Base-by-base conservation (phyloP, 2,113 vertebrate species). In the Edolisoma coerulescens region DNA sequence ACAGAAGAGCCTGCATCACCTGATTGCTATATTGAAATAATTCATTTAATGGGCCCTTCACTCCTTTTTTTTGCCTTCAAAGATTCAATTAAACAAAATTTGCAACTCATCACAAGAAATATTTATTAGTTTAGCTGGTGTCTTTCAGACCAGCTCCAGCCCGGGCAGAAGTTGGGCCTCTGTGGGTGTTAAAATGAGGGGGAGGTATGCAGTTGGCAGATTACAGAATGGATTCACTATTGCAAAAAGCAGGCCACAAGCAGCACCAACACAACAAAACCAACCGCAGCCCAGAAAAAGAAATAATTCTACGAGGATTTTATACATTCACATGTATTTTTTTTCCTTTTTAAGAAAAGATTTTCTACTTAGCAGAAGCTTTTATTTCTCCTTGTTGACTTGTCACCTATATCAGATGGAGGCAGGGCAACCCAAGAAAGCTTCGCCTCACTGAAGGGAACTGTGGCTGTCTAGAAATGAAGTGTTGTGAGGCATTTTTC, bases 61-160 rank as follows among this genome's bases (percentile, higher is more conserved):
- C 64, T 76, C 94, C 67, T 35, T 80, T 90, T 90, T 95, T 95
- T 85, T 95, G 42, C 57, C 76, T 95, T 96, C 89, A 63, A 96
- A 97, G 84, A 96, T 96, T 96, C 95, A 97, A 97, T 96, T 97
- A 96, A 96, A 84, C 35, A 63, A 94, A 97, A 96, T 64, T 92
- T 96, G 85, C 95, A 96, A 56, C 81, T 96, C 81, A 87, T 92
- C 88, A 64, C 2, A 44, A 86, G 94, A 84, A 89, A 42, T 30
- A 94, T 92, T 96, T 95, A 96, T 96, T 95, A 97, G 76, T 78
- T 53, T 85, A 76, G 49, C 77, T 13, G 9, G 20, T 52, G 87
- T 74, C 95, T 95, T 96, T 93, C 79, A 63, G 96, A 96, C 50
- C 84, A 96, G 80, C 64, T 54, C 75, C 17, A 68, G 76, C 77